A percentile compares a stretch with the other conserved stretches of the same genome.
phyloP scores from a whole-genome alignment of 2,888 invertebrate genomes.

The Petrolisthes cinctipes region DNA sequence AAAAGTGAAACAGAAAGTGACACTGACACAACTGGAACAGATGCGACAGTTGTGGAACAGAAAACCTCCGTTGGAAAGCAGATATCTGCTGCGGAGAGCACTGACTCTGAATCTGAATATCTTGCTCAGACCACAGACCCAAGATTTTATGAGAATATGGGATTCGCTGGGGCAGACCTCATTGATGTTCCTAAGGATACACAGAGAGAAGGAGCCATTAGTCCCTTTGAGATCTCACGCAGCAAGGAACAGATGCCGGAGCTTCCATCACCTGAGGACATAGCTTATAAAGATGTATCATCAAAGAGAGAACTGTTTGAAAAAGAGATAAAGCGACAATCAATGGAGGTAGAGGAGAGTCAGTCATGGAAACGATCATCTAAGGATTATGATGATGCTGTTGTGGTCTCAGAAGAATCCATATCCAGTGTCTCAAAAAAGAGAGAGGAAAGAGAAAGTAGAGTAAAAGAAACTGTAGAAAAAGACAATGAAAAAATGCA shows the following conservation, averaged over 20 bases:
- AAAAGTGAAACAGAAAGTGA: slow-evolving; percentile 65
- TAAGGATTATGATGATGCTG: slow-evolving; percentile 58
- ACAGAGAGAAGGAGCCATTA: slow-evolving; percentile 37
- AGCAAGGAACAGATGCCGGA: slow-evolving; percentile 34
- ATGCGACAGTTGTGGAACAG: slow-evolving; percentile 48
- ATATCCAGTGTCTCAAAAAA: slow-evolving; percentile 35
- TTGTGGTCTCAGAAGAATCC: slow-evolving; percentile 47
- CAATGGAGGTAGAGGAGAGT: slow-evolving; percentile 63
- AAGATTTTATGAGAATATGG: slow-evolving; percentile 60
- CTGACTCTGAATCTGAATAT: slow-evolving; percentile 59
- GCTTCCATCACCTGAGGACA: slow-evolving; percentile 63
- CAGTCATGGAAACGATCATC: slow-evolving; percentile 60
- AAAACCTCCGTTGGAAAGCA: slow-evolving; percentile 16
- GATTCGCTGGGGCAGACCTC: slow-evolving; percentile 50
- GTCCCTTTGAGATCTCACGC: slow-evolving; percentile 59
- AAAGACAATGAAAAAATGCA: slow-evolving; percentile 31
- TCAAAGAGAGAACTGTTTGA: slow-evolving; percentile 64
- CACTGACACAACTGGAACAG: slow-evolving; percentile 59
- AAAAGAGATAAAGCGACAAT: slow-evolving; percentile 64
- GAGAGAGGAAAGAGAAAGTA: slow-evolving; percentile 47
- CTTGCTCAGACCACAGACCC: slow-evolving; percentile 37
- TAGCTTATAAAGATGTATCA: slow-evolving; percentile 62
- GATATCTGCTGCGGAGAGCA: slow-evolving; percentile 39
- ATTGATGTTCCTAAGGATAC: slow-evolving; percentile 45
- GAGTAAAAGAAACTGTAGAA: slow-evolving; percentile 38